phyloP scores from a whole-genome alignment of 2,888 invertebrate species.

The Brachyptera putata region DNA sequence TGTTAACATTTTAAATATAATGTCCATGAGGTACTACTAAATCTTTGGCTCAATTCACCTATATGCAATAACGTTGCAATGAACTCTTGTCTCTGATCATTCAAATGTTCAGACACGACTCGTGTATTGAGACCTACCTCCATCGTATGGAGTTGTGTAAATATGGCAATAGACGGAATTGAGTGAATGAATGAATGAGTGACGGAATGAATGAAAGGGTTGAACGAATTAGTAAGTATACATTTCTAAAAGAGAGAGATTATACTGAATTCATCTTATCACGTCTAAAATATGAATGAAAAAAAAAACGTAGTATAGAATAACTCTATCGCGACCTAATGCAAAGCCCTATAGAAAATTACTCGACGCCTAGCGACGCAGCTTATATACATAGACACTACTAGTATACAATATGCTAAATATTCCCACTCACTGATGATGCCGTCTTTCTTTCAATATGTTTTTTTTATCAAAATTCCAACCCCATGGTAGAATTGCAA shows the following conservation, averaged over 20 bases:
- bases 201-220: background rate
- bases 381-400: no score
- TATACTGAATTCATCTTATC: constrained; percentile 14
- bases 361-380: no score
- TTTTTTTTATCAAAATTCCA: constrained; percentile 25
- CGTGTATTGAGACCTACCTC: no score
- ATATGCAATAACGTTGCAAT: no score
- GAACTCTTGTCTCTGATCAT: no score
- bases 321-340: background rate
- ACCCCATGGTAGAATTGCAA: constrained; percentile 20
- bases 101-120: no score
- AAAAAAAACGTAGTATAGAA: background rate
- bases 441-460: constrained; percentile 21
- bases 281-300: constrained; percentile 6
- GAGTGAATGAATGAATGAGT: background rate
- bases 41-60: no score
- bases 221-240: background rate
- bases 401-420: constrained; percentile 14
- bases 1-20: no score
- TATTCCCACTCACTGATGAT: background rate
- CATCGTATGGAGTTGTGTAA: no score
- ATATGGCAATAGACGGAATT: no score
- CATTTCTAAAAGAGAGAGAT: constrained; percentile 14
- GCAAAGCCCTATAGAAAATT: background rate
- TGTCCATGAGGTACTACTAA: no score